Evolutionary conservation across 2,888 invertebrate species (phyloP), one percentile per base, ranked within the genome.

Genomic region (Andrena minutula): DNA sequence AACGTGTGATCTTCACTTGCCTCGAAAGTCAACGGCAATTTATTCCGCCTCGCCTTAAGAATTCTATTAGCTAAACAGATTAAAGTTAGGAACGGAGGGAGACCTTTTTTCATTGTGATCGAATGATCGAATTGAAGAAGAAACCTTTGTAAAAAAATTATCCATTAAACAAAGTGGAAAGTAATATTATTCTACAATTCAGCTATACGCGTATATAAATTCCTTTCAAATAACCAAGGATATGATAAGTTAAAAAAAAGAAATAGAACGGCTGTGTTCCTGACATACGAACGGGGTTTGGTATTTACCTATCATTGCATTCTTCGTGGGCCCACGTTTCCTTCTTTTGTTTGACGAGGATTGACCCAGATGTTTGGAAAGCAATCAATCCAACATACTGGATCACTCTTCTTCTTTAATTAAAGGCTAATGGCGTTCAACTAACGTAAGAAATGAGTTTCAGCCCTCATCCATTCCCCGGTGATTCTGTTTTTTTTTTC

Each of bases 361-460:
- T 63, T 63, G 72, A 72, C 79, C 79, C 79, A 79, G 53, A 79
- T 72, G 72, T 72, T 79, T 79, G 49, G 35, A 71, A 63, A 80
- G 35, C 66, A 72, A 68, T 79, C 68, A 63, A 49, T 56, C 35
- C 56, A 16, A 63, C 49, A 49, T 16, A 70, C 20, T 30, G 64
- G 12, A 8, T 70, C 65, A 23, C 3, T 10, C 53, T 66, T 60
- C 47, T 47, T 63, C 58, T 79, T 71, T 79, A 71, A 80, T 80
- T 72, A 68, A 72, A 80, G 32, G 53, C 16, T 10, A 20, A 72
- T 49, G 47, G 47, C 61, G 20, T 4, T 26, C 23, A 30, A 26
- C 41, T 16, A 41, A 41, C 41, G 23, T 23, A 56, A 51, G 28
- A 30, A 30, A 12, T n/a, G 49, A 26, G 35, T 41, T 35, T 6